phyloP scores from a whole-genome alignment of 2,113 vertebrate species.

The Callospermophilus lateralis region DNA sequence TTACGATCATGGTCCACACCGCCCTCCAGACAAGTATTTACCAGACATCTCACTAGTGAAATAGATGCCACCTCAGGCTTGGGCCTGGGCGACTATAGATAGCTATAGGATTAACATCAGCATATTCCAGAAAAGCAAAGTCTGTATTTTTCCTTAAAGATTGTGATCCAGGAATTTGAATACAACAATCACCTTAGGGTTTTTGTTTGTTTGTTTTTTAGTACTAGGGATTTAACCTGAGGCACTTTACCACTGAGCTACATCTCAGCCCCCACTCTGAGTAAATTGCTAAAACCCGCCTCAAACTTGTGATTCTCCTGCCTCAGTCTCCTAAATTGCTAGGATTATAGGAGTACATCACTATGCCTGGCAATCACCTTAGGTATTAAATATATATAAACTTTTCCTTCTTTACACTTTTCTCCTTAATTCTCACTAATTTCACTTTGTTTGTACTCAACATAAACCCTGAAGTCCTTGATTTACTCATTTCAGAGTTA shows the following conservation, averaged over 20 bases:
- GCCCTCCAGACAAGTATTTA: neutral
- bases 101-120: neutral
- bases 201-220: neutral
- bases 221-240: too few species aligned
- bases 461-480: neutral
- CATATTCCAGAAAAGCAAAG: neutral
- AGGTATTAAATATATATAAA: neutral
- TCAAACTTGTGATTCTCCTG: too few species aligned
- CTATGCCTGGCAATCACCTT: neutral
- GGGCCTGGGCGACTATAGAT: neutral
- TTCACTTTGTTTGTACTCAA: conserved; percentile 7
- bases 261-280: too few species aligned
- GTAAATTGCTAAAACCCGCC: too few species aligned
- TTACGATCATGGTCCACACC: neutral
- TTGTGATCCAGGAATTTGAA: conserved; percentile 46
- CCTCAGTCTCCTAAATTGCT: too few species aligned
- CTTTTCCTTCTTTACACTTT: neutral
- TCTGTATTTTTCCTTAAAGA: conserved; percentile 1
- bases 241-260: too few species aligned
- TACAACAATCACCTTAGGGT: neutral
- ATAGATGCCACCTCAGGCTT: neutral
- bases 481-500: conserved; percentile 42
- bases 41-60: neutral
- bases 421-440: conserved; percentile 46
- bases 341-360: too few species aligned